These are phyloP conservation scores for Euleptes europaea DNA, from an alignment of 2,113 vertebrate species.

Conservation along the genomic window DNA sequence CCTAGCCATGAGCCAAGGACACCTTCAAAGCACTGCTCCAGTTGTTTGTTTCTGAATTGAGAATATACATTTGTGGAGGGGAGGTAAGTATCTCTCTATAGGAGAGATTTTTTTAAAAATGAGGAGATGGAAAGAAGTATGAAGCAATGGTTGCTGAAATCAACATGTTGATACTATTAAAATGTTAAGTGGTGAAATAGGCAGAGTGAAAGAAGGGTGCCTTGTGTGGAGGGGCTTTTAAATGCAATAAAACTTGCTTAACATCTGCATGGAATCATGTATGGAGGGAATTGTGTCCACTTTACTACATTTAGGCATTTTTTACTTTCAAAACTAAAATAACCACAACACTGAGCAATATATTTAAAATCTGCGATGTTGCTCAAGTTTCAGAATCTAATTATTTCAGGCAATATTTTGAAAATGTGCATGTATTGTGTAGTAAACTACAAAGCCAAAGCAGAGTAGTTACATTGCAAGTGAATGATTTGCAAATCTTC, in stretches of 20 bases:
- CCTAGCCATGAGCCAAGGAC: background rate
- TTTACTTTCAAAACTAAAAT: background rate
- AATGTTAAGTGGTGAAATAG: background rate
- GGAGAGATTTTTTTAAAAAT: background rate
- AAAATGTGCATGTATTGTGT: background rate
- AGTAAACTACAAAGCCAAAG: background rate
- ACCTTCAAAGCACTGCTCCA: slow-evolving; percentile 9
- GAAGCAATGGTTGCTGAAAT: background rate
- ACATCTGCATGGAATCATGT: background rate
- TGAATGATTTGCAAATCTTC: background rate
- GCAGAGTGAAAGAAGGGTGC: too few species aligned
- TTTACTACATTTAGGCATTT: background rate
- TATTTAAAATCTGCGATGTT: background rate
- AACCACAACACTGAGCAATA: background rate
- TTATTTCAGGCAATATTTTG: background rate
- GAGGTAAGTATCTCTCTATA: background rate
- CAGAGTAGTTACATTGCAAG: background rate
- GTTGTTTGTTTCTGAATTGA: background rate
- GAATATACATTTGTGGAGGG: background rate
- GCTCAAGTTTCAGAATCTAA: background rate
- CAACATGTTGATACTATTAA: background rate
- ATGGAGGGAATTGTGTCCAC: background rate
- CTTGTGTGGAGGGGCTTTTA: too few species aligned
- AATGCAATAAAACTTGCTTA: too few species aligned
- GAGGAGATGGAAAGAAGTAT: background rate